Evolutionary conservation across 2,113 vertebrate species (phyloP).

Genomic region (Mesembrinibis cayennensis): DNA sequence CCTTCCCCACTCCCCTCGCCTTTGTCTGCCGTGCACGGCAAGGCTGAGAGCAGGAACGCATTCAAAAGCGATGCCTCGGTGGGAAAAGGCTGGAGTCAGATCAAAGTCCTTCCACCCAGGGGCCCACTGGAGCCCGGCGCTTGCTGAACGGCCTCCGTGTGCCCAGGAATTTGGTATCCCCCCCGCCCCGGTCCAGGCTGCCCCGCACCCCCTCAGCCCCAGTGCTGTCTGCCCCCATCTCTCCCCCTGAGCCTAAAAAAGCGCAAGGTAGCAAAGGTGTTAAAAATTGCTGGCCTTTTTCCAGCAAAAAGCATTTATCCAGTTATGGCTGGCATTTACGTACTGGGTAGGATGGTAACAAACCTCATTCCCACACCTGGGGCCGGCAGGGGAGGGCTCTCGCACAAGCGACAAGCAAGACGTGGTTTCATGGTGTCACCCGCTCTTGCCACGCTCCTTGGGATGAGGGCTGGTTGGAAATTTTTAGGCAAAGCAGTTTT

Average conservation of each 20-base stretch:
- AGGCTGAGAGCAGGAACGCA: conserved; percentile 13
- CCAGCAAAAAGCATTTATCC: background rate
- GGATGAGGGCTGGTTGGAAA: background rate
- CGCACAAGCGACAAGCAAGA: background rate
- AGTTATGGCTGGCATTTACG: background rate
- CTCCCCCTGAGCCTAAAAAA: background rate
- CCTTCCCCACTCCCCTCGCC: background rate
- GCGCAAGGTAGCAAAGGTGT: background rate
- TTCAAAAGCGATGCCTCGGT: conserved; percentile 32
- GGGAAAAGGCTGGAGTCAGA: conserved; percentile 46
- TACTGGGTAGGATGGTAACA: background rate
- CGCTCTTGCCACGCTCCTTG: background rate
- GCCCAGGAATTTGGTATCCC: background rate
- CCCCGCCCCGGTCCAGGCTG: background rate
- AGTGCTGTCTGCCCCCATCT: background rate
- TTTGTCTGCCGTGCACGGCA: background rate
- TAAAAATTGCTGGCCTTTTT: background rate
- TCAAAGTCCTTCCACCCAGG: conserved; percentile 20
- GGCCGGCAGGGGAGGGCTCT: background rate
- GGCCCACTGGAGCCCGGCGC: background rate
- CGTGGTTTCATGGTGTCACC: background rate
- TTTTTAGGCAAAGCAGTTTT: background rate
- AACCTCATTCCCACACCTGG: background rate
- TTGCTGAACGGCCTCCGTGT: background rate
- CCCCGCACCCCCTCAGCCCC: background rate